These are phyloP conservation scores for Heliornis fulica DNA, from an alignment of 2,113 vertebrate genomes.

Conservation along the genomic window DNA sequence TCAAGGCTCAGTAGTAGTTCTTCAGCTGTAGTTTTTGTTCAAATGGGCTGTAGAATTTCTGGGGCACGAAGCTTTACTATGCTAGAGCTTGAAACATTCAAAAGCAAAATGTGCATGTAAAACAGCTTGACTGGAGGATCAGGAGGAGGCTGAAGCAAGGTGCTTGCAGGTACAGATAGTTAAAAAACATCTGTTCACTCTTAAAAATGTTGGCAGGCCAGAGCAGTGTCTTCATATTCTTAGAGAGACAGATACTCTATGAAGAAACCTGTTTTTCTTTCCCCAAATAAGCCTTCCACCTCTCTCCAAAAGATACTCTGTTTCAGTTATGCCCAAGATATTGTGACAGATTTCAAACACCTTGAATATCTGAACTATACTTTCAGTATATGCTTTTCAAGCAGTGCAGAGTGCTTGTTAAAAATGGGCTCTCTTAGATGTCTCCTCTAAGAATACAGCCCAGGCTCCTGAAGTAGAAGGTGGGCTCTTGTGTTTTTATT, in stretches of 20 bases:
- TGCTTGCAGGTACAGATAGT: background rate
- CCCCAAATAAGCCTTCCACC: background rate
- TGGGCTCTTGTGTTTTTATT: background rate
- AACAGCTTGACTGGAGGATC: background rate
- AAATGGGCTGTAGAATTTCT: background rate
- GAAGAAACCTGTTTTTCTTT: background rate
- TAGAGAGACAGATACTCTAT: background rate
- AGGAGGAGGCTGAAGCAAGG: background rate
- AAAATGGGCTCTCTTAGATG: accelerated
- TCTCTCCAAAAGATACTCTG: background rate
- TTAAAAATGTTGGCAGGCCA: background rate
- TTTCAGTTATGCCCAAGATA: background rate
- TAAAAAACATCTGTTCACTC: background rate
- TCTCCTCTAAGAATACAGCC: background rate
- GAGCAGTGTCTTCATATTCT: background rate
- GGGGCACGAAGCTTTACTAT: background rate
- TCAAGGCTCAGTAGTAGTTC: background rate
- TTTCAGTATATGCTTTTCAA: no score
- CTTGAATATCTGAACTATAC: background rate
- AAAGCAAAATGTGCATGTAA: background rate
- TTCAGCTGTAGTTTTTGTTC: background rate
- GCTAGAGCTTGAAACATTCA: background rate
- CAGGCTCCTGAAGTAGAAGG: background rate
- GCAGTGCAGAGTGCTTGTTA: background rate
- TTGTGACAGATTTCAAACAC: background rate